phyloP scores from a whole-genome alignment of 2,888 invertebrate genomes.

The Drosophila anceps region DNA sequence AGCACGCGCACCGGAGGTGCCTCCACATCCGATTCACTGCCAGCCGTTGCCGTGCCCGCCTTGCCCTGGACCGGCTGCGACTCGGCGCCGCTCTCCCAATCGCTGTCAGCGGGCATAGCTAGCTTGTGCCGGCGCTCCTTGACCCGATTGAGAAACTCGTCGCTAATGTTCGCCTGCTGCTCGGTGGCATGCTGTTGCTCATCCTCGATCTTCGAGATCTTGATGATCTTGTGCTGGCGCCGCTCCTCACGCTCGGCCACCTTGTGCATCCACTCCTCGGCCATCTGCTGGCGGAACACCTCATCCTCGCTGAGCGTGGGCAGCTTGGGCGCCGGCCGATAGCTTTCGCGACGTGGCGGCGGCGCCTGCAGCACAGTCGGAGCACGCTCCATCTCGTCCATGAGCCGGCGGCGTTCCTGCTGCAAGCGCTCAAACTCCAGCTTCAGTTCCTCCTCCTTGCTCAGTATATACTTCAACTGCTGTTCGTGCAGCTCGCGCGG shows the following conservation, averaged over 20 bases:
- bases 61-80: constrained; percentile 84
- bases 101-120: constrained; percentile 89
- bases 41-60: constrained; percentile 70
- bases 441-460: constrained; percentile 89
- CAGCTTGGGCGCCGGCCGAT: constrained; percentile 76
- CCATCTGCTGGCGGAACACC: constrained; percentile 92
- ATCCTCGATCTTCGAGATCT: constrained; percentile 88
- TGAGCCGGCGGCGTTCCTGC: constrained; percentile 86
- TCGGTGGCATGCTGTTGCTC: constrained; percentile 58
- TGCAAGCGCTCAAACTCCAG: constrained; percentile 88
- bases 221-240: constrained; percentile 92
- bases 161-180: constrained; percentile 87
- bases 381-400: constrained; percentile 82
- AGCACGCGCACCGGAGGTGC: constrained; percentile 88
- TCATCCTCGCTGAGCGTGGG: constrained; percentile 90
- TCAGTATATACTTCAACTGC: constrained; percentile 88
- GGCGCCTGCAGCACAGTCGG: constrained; percentile 59
- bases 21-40: constrained; percentile 75
- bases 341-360: constrained; percentile 77
- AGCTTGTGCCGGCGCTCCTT: constrained; percentile 90
- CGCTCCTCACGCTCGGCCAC: constrained; percentile 92
- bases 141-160: constrained; percentile 92
- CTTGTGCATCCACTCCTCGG: constrained; percentile 92
- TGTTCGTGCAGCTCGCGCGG: constrained; percentile 87
- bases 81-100: constrained; percentile 88